phyloP scores from a whole-genome alignment of 2,113 vertebrate species.

The Mesitornis unicolor region DNA sequence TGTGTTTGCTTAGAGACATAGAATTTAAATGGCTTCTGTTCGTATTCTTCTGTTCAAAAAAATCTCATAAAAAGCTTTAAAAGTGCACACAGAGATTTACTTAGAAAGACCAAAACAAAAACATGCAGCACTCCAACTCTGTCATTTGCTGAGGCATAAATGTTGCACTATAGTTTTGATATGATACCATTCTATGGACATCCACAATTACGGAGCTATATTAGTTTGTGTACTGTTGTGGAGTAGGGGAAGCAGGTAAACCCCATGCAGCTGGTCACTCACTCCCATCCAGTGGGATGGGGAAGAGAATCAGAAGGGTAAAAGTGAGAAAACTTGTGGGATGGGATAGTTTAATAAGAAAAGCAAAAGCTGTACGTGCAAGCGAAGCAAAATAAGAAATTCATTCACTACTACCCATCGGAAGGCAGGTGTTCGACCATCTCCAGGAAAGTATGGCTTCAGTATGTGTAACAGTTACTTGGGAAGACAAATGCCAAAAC shows the following conservation, averaged over 20 bases:
- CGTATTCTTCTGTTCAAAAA: neutral
- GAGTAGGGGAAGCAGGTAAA: neutral
- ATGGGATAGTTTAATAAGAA: neutral
- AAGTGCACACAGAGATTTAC: neutral
- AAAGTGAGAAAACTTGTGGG: neutral
- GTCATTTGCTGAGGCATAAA: neutral
- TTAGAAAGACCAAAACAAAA: constrained; percentile 18
- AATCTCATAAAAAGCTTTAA: neutral
- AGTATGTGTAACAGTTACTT: fast-evolving
- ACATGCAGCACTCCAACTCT: neutral
- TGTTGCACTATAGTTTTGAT: neutral
- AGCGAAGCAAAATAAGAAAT: neutral
- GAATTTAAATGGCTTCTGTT: constrained; percentile 39
- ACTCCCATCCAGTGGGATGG: neutral
- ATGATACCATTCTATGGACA: neutral
- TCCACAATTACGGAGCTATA: neutral
- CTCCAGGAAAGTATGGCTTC: neutral
- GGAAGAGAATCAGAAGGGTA: neutral
- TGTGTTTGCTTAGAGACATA: constrained; percentile 36
- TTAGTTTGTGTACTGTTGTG: neutral
- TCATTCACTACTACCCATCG: neutral
- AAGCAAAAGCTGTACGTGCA: neutral
- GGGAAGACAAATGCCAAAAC: neutral
- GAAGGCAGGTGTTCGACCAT: neutral
- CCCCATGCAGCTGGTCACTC: fast-evolving